Evolutionary conservation across 2,113 vertebrate species (phyloP).

Genomic region (Trichechus manatus): DNA sequence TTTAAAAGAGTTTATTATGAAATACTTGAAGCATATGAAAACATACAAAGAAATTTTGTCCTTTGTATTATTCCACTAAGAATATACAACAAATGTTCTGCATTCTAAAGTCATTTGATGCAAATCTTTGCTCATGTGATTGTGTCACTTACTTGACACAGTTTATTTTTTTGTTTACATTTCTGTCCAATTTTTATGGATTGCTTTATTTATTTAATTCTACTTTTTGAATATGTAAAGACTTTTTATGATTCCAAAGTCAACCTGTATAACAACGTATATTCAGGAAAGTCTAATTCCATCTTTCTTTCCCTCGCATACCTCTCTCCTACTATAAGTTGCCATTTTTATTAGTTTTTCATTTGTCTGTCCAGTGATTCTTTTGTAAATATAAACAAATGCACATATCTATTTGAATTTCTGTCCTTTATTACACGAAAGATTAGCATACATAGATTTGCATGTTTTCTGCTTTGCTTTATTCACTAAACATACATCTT

Average conservation of each 20-base stretch:
- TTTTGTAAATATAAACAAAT: too few relatives aligned
- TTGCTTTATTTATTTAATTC: background rate
- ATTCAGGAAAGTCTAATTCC: background rate
- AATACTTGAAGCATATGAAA: background rate
- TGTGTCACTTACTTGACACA: background rate
- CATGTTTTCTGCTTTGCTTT: background rate
- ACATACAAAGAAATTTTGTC: background rate
- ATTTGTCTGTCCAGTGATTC: background rate
- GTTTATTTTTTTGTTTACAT: background rate
- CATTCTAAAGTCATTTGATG: background rate
- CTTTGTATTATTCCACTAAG: background rate
- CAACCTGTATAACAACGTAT: background rate
- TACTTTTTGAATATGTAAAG: background rate
- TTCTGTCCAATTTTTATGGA: background rate
- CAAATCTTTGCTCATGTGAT: background rate
- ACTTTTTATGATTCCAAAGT: background rate
- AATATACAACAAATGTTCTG: background rate
- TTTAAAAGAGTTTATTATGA: background rate
- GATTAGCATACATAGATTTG: background rate
- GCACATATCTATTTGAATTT: background rate
- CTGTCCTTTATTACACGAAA: background rate
- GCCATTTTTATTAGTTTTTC: background rate
- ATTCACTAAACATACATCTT: background rate
- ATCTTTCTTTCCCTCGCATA: background rate
- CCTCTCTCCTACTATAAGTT: background rate